Conservation (phyloP, 2,888 invertebrate species). For the Tenthredo distinguenda region DNA sequence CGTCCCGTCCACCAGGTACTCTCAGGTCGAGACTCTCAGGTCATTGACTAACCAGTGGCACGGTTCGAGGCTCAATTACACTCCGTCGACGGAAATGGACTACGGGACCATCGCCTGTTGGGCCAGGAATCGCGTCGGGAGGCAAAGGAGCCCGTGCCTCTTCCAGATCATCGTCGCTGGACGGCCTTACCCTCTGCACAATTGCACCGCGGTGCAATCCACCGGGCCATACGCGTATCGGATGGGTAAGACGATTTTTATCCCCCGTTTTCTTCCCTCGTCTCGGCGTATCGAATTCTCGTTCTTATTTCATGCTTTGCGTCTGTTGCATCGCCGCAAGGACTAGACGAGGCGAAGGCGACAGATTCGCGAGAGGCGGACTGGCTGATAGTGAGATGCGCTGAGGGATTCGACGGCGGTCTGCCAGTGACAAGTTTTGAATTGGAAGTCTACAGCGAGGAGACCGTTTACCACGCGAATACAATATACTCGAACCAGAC, state of each 20-base stretch:
- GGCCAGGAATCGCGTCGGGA: conserved; percentile 90
- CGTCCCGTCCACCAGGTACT: conserved; percentile 83
- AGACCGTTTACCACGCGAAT: conserved; percentile 71
- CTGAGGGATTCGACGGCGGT: conserved; percentile 93
- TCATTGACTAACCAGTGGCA: conserved; percentile 80
- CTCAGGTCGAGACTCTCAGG: conserved; percentile 72
- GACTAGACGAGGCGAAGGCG: conserved; percentile 71
- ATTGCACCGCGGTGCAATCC: conserved; percentile 86
- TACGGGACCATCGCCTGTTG: conserved; percentile 94
- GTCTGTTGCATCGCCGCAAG: conserved; percentile 57
- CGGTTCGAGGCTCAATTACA: conserved; percentile 89
- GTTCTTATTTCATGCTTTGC: not conserved
- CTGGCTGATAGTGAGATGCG: conserved; percentile 91
- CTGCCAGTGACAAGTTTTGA: conserved; percentile 85
- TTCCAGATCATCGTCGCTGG: conserved; percentile 94
- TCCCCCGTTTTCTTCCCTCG: too few relatives aligned
- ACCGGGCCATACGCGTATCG: conserved; percentile 73
- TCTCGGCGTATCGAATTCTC: not conserved
- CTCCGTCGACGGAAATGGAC: conserved; percentile 91
- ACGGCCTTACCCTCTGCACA: conserved; percentile 92
- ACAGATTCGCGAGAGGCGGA: conserved; percentile 80
- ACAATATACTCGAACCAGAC: conserved; percentile 69
- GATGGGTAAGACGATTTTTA: conserved; percentile 68
- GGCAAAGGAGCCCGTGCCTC: conserved; percentile 90
- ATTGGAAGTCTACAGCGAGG: conserved; percentile 73